Evolutionary conservation across 1,140 invertebrate species (phyloP), one percentile per base, ranked within the genome.

Genomic region (Nephila pilipes): DNA sequence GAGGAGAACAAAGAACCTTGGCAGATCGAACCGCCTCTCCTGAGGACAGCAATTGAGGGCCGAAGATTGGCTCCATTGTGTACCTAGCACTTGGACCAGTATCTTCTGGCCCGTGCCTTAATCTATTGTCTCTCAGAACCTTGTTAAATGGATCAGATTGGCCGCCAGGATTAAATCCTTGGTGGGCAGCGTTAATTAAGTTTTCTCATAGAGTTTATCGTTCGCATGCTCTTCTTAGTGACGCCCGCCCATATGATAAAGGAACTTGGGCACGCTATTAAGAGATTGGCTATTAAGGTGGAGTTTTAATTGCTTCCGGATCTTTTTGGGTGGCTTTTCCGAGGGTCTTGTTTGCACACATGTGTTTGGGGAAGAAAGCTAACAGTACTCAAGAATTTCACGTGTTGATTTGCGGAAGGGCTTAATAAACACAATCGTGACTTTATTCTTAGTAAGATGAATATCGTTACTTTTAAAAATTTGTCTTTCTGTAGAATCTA

Each of bases 51-150:
- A 75, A 75, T 75, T 75, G 57, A 85, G 69, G 32, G 25, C 32
- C 85, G 85, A 88, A 88, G 63, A 88, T 88, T 88, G 85, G 85
- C 85, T 88, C 36, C 63, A 88, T 88, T 88, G 58, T 63, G 85
- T 69, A 88, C 85, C 12, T 36, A 69, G 85, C 85, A n/a, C 85
- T 88, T 69, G 85, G 58, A 22, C 38, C 8, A 22, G 36, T 5
- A 63, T 65, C 63, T 69, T 54, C 69, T 75, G 25, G 69, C 29
- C 69, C 69, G 14, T 32, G 20, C 58, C 58, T n/a, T 22, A 57
- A 36, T 69, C 57, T 46, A 38, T 88, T 65, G 36, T 63, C 36
- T 38, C 32, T 36, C 32, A 54, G 54, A 75, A 32, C 29, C 69
- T 88, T 20, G 32, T 65, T 69, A 57, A 60, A 75, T 75, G 69